Base-by-base conservation (phyloP, 2,113 vertebrate species). In the Gallinago undulata region DNA sequence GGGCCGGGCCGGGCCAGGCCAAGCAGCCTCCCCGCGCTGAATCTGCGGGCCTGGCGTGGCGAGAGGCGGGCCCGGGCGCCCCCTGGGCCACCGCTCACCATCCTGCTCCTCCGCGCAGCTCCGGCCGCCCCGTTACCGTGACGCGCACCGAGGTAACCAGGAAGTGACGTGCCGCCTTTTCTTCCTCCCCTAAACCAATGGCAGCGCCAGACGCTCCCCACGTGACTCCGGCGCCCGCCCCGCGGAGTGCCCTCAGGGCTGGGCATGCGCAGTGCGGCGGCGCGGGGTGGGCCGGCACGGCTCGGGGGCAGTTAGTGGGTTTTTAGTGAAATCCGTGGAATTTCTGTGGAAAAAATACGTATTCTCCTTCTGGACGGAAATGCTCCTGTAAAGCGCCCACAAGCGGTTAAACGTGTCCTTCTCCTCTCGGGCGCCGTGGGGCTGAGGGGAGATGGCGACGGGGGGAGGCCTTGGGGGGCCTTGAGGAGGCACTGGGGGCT, bases 51-150 rank as follows among this genome's bases (percentile, higher is more conserved):
- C 25, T 8, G 7, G 56, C 37, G 16, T 2, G 28, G 2, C 1
- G 41, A 31, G 27, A 27, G 4, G 25, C 25, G 18, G 35, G 4
- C 10, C 23, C 24, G 4, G 13, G 41, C 41, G 5, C 31, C 21
- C n/a, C 50, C 30, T 4, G 3, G 4, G 2, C 18, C 45, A 7
- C 53, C n/a, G 15, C 83, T 45, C 56, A 14, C 73, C 62, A 31
- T 30, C 16, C 25, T 3, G 45, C 48, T 5, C 5, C 73, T 1
- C 19, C 67, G 1, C 63, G 0, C 22, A 1, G 5, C 0, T 3
- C 25, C 24, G 0, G 3, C 0, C 11, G 0, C 19, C 1, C 2
- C 30, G 8, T 3, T 2, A 2, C 31, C 5, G 3, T 0, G 51
- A 19, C 12, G 8, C 22, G 1, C 2, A 3, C 48, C 22, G 33